These are phyloP conservation scores for Rhynchonycteris naso DNA, from an alignment of 2,797 vertebrate species.

Conservation along the genomic window DNA sequence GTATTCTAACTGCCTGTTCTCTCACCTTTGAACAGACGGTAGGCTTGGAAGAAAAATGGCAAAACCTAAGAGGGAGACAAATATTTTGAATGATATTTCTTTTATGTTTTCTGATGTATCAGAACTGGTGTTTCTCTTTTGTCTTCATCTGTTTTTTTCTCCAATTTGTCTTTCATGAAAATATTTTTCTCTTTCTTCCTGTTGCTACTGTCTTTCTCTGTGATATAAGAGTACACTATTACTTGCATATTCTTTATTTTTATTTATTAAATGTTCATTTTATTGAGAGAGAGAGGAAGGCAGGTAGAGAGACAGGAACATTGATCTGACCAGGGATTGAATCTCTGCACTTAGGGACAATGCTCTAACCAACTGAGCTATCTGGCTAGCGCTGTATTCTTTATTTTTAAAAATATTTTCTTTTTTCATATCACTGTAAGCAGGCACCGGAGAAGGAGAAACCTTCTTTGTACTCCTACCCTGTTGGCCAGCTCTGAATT, in stretches of 20 bases:
- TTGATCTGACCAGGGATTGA: no score
- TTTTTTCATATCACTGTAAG: background rate
- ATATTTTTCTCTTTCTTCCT: constrained; percentile 17
- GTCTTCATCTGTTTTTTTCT: constrained; percentile 8
- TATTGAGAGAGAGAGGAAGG: no score
- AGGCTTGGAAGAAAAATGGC: background rate
- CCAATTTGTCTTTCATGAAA: constrained; percentile 28
- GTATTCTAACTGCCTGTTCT: constrained; percentile 21
- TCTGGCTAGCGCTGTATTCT: background rate
- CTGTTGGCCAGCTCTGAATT: background rate
- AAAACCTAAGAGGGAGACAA: background rate
- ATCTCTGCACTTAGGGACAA: no score
- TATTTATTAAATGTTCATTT: no score
- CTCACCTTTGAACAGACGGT: background rate
- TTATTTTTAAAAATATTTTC: constrained; percentile 18
- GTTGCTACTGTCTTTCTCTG: constrained; percentile 20
- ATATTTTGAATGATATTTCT: constrained; percentile 37
- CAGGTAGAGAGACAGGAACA: no score
- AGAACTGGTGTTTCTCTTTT: constrained; percentile 20
- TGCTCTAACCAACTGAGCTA: no score
- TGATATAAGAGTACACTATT: background rate
- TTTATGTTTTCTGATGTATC: constrained; percentile 32
- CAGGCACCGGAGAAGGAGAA: background rate
- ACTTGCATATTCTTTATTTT: background rate
- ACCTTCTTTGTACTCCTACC: background rate